These are phyloP conservation scores for Lota lota DNA, from an alignment of 2,113 vertebrate species.

Conservation along the genomic window DNA sequence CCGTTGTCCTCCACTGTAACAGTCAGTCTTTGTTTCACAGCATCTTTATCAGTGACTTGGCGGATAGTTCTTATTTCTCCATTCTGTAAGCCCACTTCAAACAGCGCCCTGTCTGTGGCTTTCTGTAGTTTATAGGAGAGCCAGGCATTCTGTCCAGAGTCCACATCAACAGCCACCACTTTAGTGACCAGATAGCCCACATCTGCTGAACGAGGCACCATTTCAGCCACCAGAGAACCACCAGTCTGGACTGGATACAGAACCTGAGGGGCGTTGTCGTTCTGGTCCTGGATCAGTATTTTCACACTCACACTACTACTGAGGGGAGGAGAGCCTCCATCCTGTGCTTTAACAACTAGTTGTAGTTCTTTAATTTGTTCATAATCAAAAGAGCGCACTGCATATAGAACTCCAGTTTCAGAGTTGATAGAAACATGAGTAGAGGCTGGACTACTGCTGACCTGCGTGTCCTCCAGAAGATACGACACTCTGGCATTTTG, in stretches of 20 bases:
- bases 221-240: no score
- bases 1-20: neutral
- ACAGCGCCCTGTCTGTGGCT: no score
- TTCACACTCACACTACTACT: no score
- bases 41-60: no score
- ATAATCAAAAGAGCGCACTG: constrained; percentile 66
- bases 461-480: constrained; percentile 39
- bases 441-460: constrained; percentile 47
- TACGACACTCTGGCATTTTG: constrained; percentile 70
- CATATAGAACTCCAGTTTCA: constrained; percentile 57
- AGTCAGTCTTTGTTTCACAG: neutral
- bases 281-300: no score
- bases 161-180: neutral
- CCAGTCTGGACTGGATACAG: no score
- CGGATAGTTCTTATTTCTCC: no score
- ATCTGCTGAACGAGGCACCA: neutral
- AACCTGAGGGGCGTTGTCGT: no score
- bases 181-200: neutral
- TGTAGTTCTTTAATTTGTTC: constrained; percentile 40
- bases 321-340: no score
- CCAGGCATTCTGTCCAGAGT: neutral
- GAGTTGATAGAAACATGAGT: constrained; percentile 63
- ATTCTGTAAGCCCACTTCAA: no score
- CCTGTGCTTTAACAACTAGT: no score
- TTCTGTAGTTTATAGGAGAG: no score